These are phyloP conservation scores for Lucilia sericata DNA, from an alignment of 1,140 invertebrate genomes.

Conservation along the genomic window DNA sequence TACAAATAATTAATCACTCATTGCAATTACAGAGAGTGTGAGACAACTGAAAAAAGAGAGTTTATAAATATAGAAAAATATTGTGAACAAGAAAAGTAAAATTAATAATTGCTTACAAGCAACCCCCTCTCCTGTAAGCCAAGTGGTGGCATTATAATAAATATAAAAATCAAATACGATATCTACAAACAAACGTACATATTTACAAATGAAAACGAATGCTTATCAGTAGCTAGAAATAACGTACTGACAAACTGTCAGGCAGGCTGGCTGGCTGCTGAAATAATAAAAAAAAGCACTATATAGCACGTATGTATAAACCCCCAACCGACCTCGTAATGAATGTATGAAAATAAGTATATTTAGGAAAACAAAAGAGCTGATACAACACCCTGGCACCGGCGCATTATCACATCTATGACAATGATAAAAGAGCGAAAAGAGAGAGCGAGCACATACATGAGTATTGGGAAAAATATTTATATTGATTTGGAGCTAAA, in stretches of 20 bases:
- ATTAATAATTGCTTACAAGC: background rate
- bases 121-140: constrained; percentile 33
- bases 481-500: background rate
- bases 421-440: background rate
- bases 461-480: background rate
- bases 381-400: constrained; percentile 25
- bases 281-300: constrained; percentile 25
- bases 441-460: background rate
- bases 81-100: background rate
- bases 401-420: constrained; percentile 12
- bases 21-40: background rate
- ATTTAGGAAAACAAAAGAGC: background rate
- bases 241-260: background rate
- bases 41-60: background rate
- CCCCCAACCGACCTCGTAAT: constrained; percentile 1
- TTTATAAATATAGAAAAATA: background rate
- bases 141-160: background rate
- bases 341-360: background rate
- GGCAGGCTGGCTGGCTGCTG: constrained; percentile 19
- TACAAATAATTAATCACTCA: background rate
- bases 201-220: background rate
- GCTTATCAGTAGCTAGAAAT: background rate
- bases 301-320: background rate
- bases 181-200: background rate
- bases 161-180: background rate